phyloP scores from a whole-genome alignment of 2,888 invertebrate genomes.

The Drosophila birchii region DNA sequence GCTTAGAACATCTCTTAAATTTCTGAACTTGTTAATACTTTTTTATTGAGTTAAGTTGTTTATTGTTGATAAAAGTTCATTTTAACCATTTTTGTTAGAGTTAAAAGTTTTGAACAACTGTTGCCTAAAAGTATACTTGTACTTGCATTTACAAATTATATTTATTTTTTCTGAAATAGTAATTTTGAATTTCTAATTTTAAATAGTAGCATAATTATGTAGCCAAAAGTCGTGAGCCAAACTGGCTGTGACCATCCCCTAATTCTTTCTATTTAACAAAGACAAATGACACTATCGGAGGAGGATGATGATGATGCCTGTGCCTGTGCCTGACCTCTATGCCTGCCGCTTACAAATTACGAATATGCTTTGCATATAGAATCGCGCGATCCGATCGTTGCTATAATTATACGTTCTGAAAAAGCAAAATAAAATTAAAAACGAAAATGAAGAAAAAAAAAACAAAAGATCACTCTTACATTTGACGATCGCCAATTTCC shows the following conservation, averaged over 20 bases:
- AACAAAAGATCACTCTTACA: slow-evolving; percentile 26
- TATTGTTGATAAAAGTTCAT: background rate
- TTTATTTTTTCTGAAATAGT: background rate
- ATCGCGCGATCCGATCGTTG: slow-evolving; percentile 42
- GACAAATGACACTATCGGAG: slow-evolving; percentile 24
- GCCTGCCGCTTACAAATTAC: slow-evolving; percentile 31
- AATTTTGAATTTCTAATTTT: background rate
- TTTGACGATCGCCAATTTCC: slow-evolving; percentile 43
- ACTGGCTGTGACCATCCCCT: background rate
- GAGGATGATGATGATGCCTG: slow-evolving; percentile 17
- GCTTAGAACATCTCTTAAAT: background rate
- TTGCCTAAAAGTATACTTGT: slow-evolving; percentile 3
- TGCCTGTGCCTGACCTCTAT: slow-evolving; percentile 32
- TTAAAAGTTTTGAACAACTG: background rate
- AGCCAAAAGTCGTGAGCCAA: background rate
- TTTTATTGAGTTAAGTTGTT: background rate
- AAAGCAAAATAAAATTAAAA: background rate
- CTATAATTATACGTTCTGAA: slow-evolving; percentile 44
- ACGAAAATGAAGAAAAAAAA: background rate
- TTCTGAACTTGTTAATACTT: background rate
- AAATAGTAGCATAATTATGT: background rate
- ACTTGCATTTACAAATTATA: no score
- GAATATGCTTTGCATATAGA: slow-evolving; percentile 45
- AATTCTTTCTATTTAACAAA: slow-evolving; percentile 3
- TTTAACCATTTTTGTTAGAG: background rate